phyloP scores from a whole-genome alignment of 2,113 vertebrate genomes.

The Smithornis capensis region DNA sequence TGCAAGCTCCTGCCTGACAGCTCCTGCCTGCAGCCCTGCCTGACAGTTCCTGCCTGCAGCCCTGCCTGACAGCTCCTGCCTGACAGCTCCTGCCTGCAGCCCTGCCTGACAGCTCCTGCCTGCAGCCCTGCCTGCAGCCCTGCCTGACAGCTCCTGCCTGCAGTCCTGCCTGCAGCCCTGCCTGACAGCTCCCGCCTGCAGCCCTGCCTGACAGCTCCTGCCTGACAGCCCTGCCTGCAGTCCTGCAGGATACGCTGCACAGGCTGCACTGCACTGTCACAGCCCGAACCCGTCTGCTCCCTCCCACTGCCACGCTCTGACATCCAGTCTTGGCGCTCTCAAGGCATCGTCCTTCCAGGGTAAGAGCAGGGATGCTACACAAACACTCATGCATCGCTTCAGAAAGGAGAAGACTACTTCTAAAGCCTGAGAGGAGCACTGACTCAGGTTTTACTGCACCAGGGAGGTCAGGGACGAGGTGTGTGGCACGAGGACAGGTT shows the following conservation, averaged over 20 bases:
- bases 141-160: no score
- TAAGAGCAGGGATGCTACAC: accelerated
- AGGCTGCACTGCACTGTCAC: neutral
- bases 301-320: accelerated
- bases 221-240: constrained; percentile 73
- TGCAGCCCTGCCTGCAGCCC: no score
- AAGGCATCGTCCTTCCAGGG: neutral
- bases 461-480: accelerated
- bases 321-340: accelerated
- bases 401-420: neutral
- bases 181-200: no score
- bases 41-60: no score
- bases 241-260: constrained; percentile 43
- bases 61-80: no score
- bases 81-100: no score
- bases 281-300: neutral
- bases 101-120: no score
- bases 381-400: accelerated
- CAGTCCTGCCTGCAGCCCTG: no score
- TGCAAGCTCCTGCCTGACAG: no score
- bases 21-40: no score
- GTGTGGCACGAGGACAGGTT: accelerated
- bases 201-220: no score
- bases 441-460: accelerated
- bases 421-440: neutral